Percentiles rank a stretch among this genome's conserved stretches.
These are phyloP conservation scores for Ecdyonurus torrentis DNA, from an alignment of 2,888 invertebrate species.

Conservation along the genomic window DNA sequence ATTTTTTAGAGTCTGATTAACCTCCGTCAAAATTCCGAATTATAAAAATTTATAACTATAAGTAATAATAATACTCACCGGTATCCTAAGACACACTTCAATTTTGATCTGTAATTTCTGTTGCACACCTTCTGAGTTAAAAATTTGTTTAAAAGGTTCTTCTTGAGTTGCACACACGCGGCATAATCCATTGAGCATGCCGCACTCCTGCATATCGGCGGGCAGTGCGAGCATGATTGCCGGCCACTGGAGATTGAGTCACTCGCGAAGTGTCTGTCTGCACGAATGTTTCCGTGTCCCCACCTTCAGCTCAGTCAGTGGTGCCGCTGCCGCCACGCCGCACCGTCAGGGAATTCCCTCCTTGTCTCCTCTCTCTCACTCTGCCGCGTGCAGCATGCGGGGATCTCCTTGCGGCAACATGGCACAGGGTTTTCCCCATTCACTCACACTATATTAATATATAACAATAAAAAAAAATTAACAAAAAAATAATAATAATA, in stretches of 20 bases:
- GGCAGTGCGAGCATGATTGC: background rate
- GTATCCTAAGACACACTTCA: background rate
- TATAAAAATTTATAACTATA: too few relatives aligned
- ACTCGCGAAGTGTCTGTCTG: background rate
- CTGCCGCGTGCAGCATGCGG: too few relatives aligned
- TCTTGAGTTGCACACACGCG: background rate
- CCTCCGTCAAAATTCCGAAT: too few relatives aligned
- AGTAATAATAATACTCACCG: too few relatives aligned
- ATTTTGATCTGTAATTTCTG: background rate
- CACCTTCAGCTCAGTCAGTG: too few relatives aligned
- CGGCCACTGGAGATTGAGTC: background rate
- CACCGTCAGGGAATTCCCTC: background rate
- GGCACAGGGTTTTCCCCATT: background rate
- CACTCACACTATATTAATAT: too few relatives aligned
- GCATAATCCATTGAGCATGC: background rate
- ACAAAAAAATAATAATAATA: too few relatives aligned
- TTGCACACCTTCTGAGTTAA: background rate
- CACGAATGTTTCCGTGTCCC: background rate
- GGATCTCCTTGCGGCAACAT: background rate
- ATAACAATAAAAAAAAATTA: too few relatives aligned
- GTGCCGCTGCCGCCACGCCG: background rate
- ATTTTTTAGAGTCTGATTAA: too few relatives aligned
- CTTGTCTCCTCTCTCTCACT: background rate
- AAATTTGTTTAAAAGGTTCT: background rate
- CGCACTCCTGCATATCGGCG: background rate